These are phyloP conservation scores for Platalea minor DNA, from an alignment of 2,797 vertebrate genomes.

Conservation along the genomic window DNA sequence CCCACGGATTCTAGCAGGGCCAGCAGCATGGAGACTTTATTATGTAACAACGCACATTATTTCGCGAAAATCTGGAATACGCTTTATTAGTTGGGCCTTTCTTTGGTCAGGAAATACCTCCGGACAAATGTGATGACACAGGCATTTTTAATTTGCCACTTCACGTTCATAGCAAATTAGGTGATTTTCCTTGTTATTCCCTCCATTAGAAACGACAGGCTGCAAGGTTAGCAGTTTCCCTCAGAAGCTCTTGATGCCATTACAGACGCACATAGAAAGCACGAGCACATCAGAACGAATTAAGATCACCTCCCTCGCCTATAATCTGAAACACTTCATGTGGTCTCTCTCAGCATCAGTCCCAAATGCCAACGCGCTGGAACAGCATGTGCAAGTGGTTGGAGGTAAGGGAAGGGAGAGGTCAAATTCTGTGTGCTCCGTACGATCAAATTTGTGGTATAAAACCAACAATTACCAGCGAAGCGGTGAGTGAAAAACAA, in stretches of 20 bases:
- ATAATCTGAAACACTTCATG: conserved; percentile 62
- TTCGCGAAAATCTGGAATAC: conserved; percentile 47
- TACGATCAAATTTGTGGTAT: conserved; percentile 38
- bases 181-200: conserved; percentile 37
- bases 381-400: conserved; percentile 21
- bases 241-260: conserved; percentile 61
- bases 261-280: conserved; percentile 54
- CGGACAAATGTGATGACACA: conserved; percentile 67
- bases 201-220: conserved; percentile 61
- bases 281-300: conserved; percentile 61
- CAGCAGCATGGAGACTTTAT: conserved; percentile 33
- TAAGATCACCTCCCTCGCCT: conserved; percentile 50
- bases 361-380: conserved; percentile 15
- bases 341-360: conserved; percentile 33
- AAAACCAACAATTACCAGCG: conserved; percentile 45
- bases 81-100: conserved; percentile 41
- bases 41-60: conserved; percentile 56
- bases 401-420: conserved; percentile 27
- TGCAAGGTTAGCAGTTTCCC: conserved; percentile 64
- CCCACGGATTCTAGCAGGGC: background rate
- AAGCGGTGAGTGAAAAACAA: conserved; percentile 47
- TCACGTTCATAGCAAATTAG: conserved; percentile 51
- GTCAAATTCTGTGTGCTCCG: conserved; percentile 5
- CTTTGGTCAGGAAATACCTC: conserved; percentile 62
- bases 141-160: conserved; percentile 68